These are phyloP conservation scores for Zoanthus sociatus DNA, from an alignment of 92 coral and sea anemone genomes.

Conservation along the genomic window DNA sequence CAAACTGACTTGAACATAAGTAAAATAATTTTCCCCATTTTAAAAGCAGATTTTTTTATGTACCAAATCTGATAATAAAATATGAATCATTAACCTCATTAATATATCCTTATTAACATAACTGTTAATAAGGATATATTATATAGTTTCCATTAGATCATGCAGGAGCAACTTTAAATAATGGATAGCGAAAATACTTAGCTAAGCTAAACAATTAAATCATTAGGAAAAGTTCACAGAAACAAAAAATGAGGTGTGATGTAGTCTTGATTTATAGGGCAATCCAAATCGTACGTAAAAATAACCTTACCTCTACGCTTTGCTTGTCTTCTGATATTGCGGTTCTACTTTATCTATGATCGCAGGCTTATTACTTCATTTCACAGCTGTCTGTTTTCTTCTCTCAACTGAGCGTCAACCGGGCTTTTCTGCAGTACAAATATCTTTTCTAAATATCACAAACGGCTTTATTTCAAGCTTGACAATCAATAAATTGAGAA, in stretches of 20 bases:
- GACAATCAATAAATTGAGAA: background rate
- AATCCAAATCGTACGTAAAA: background rate
- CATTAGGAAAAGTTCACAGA: background rate
- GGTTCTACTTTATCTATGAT: background rate
- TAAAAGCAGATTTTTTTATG: background rate
- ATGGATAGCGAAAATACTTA: background rate
- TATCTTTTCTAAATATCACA: background rate
- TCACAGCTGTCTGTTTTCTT: conserved; percentile 7
- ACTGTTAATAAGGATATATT: background rate
- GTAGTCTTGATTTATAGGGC: background rate
- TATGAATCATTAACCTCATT: background rate
- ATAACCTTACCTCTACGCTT: background rate
- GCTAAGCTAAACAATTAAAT: background rate
- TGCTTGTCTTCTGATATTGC: conserved; percentile 1
- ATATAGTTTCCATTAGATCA: background rate
- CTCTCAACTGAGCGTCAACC: background rate
- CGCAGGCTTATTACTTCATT: conserved; percentile 2
- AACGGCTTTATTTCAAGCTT: background rate
- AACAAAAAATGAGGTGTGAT: background rate
- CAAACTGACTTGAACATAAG: background rate
- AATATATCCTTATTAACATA: no score
- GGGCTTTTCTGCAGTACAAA: background rate
- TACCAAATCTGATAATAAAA: background rate
- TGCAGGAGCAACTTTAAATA: background rate
- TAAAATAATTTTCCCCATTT: background rate